These are phyloP conservation scores for Dolichotis patagonum DNA, from an alignment of 2,113 vertebrate genomes.

Conservation along the genomic window DNA sequence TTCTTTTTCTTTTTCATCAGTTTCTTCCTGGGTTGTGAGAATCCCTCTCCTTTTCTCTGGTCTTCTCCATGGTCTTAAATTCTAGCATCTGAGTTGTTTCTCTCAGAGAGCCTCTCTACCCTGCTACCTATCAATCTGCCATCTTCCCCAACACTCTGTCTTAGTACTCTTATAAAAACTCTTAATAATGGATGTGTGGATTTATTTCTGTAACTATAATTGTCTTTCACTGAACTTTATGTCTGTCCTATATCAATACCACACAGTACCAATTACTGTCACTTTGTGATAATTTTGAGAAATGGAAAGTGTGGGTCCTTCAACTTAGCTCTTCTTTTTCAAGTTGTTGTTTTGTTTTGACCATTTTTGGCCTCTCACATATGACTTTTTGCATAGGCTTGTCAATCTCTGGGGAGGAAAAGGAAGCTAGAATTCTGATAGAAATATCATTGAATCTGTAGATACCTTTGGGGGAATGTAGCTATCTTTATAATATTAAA, in stretches of 20 bases:
- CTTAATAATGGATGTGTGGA: background rate
- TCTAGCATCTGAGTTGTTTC: no score
- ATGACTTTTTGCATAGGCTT: constrained; percentile 16
- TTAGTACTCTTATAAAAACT: constrained; percentile 6
- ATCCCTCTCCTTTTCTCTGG: no score
- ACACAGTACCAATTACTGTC: background rate
- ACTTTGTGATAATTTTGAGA: background rate
- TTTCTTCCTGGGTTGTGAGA: no score
- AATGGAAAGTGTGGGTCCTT: background rate
- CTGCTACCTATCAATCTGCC: no score
- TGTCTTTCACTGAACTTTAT: background rate
- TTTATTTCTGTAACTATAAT: background rate
- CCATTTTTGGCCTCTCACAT: background rate
- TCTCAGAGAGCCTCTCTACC: no score
- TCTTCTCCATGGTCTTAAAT: no score
- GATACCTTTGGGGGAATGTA: background rate
- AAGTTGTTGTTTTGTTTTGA: background rate
- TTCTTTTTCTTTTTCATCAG: no score
- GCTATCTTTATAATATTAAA: background rate
- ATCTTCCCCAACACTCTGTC: no score
- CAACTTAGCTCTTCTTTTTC: background rate
- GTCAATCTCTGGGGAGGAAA: background rate
- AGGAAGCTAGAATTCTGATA: background rate
- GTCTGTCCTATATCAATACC: background rate
- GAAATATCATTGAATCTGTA: background rate